phyloP scores from a whole-genome alignment of 2,888 invertebrate genomes.

The Nymphalis urticae region DNA sequence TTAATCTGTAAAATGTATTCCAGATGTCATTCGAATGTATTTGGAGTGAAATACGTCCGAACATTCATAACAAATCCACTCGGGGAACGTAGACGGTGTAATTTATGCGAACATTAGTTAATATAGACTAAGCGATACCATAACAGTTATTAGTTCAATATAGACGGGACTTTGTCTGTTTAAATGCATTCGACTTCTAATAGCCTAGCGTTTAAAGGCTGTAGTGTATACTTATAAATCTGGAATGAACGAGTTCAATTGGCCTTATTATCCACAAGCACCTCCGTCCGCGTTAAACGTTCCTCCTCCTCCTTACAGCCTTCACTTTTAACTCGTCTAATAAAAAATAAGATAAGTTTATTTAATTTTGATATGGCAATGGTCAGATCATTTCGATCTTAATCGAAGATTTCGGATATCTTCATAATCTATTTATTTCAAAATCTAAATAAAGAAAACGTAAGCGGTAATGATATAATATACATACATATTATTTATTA shows the following conservation, averaged over 20 bases:
- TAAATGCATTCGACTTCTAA: constrained; percentile 1
- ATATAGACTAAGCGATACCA: constrained; percentile 6
- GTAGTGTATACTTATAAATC: background rate
- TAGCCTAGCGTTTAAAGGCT: background rate
- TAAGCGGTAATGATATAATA: constrained; percentile 8
- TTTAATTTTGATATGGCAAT: no score
- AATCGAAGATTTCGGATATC: no score
- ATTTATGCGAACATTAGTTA: constrained; percentile 4
- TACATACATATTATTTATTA: constrained; percentile 25
- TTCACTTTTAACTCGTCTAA: no score
- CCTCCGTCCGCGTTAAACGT: no score
- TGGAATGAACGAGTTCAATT: no score
- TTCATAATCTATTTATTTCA: no score
- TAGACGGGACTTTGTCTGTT: constrained; percentile 4
- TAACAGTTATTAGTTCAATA: constrained; percentile 3
- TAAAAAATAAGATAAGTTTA: no score
- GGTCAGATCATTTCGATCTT: no score
- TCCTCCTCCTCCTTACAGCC: no score
- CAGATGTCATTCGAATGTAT: constrained; percentile 4
- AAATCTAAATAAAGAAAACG: background rate
- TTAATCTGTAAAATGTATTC: constrained; percentile 6
- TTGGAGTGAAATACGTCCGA: constrained; percentile 5
- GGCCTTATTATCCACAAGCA: no score
- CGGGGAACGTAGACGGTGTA: background rate
- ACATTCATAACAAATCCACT: constrained; percentile 15